Conservation (phyloP, 2,113 vertebrate genomes). For the Antechinus stuartii region DNA sequence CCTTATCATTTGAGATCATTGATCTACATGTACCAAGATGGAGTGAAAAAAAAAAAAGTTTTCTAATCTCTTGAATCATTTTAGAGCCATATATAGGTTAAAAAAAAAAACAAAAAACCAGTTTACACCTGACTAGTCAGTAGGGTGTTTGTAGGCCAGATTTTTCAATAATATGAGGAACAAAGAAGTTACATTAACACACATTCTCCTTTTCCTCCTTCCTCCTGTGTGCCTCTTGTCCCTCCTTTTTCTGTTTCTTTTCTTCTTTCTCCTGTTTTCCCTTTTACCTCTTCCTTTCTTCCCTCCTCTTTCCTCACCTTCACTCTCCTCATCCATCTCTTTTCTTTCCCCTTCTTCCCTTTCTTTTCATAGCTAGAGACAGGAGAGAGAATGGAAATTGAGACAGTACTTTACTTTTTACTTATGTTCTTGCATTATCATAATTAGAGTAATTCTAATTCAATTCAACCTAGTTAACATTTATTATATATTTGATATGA, state of each 20-base stretch:
- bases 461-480: neutral
- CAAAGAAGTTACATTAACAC: neutral
- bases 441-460: neutral
- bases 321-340: too few relatives aligned
- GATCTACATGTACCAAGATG: neutral
- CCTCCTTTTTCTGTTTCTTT: too few relatives aligned
- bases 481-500: neutral
- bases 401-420: neutral
- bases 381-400: neutral
- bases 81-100: neutral
- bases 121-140: neutral
- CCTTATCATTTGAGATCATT: neutral
- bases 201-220: neutral
- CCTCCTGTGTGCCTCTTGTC: neutral
- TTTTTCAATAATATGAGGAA: neutral
- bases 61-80: neutral
- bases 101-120: neutral
- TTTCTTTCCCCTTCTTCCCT: neutral
- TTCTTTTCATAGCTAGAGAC: neutral
- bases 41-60: neutral
- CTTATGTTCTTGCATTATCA: neutral
- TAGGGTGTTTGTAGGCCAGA: neutral
- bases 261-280: too few relatives aligned
- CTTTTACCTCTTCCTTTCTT: too few relatives aligned
- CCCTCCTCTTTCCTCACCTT: too few relatives aligned